Evolutionary conservation across 2,797 vertebrate species (phyloP).

Genomic region (Coluber constrictor): DNA sequence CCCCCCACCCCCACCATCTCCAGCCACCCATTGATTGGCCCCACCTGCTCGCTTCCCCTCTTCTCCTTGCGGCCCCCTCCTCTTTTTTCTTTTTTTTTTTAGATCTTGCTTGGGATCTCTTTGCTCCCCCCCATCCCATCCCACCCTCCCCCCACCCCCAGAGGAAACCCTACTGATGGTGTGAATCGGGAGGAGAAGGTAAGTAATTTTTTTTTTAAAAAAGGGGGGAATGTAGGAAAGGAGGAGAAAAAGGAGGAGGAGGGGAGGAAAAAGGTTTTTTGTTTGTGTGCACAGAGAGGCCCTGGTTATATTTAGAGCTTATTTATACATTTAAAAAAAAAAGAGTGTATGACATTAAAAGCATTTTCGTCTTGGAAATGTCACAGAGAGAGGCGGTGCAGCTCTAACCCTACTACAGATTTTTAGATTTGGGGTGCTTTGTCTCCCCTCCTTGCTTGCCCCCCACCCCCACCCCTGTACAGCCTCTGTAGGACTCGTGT

Average conservation of each 20-base stretch:
- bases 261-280: not conserved
- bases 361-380: not conserved
- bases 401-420: not conserved
- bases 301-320: not conserved
- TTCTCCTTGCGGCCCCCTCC: not conserved
- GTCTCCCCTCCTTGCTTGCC: not conserved
- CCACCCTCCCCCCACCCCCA: slow-evolving; percentile 42
- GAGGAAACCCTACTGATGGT: slow-evolving; percentile 83
- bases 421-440: not conserved
- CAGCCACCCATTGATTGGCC: not conserved
- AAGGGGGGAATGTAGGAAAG: not conserved
- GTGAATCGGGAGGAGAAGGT: slow-evolving; percentile 85
- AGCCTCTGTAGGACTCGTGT: not conserved
- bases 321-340: not conserved
- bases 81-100: slow-evolving; percentile 14
- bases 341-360: not conserved
- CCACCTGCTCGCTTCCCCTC: not conserved
- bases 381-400: not conserved
- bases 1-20: no score
- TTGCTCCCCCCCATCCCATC: slow-evolving; percentile 33
- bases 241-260: rapidly evolving
- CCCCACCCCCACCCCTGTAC: not conserved
- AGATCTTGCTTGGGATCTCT: not conserved
- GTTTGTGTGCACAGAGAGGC: not conserved
- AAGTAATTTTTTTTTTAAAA: slow-evolving; percentile 59